Conservation (phyloP, 2,797 vertebrate species). For the Xiphophorus birchmanni region DNA sequence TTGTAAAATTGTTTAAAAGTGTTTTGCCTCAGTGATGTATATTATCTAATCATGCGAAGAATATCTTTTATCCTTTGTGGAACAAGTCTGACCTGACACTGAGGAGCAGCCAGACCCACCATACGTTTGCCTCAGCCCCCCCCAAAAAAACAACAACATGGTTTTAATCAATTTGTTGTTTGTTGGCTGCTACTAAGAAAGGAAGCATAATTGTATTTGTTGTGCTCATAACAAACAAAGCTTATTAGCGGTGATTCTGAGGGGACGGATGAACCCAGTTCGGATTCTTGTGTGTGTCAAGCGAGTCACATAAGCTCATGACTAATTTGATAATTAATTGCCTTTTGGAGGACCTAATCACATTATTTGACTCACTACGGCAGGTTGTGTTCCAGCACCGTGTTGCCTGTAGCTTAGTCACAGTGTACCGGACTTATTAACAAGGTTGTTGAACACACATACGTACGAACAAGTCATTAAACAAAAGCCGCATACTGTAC, state of each 20-base stretch:
- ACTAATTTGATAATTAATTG: constrained; percentile 81
- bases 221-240: constrained; percentile 31
- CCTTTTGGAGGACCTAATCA: constrained; percentile 77
- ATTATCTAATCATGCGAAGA: neutral
- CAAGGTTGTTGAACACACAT: constrained; percentile 67
- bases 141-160: neutral
- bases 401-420: constrained; percentile 68
- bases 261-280: constrained; percentile 33
- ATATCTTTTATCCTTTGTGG: neutral
- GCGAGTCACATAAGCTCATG: constrained; percentile 59
- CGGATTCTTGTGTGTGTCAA: constrained; percentile 31
- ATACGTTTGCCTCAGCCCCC: neutral
- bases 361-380: constrained; percentile 71
- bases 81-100: neutral
- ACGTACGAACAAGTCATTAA: constrained; percentile 23
- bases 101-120: neutral
- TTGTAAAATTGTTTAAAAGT: neutral
- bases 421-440: constrained; percentile 73
- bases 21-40: neutral
- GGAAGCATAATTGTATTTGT: constrained; percentile 2
- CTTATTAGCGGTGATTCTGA: constrained; percentile 24
- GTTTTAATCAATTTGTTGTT: neutral
- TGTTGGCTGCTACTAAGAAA: neutral
- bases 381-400: constrained; percentile 69
- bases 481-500: constrained; percentile 40